Evolutionary conservation across 1,140 invertebrate genomes (phyloP).

Genomic region (Brachionus manjavacas): DNA sequence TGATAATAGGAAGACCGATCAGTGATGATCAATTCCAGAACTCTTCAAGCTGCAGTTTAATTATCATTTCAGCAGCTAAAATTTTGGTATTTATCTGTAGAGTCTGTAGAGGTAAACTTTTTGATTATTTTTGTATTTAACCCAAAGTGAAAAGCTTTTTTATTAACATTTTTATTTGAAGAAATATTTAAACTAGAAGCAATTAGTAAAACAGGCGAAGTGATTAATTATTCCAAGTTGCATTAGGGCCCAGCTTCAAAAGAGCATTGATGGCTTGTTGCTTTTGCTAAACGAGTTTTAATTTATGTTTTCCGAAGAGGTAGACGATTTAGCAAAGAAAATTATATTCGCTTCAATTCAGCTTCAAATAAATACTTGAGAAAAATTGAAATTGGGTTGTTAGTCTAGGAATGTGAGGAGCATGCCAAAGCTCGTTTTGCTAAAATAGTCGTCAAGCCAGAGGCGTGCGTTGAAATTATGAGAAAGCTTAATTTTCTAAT

Average conservation of each 20-base stretch:
- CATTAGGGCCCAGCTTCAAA: not conserved
- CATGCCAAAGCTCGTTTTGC: not conserved
- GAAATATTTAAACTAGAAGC: not conserved
- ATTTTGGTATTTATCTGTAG: not conserved
- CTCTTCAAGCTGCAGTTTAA: not conserved
- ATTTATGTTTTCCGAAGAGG: not conserved
- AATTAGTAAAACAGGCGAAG: not conserved
- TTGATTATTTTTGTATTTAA: constrained; percentile 1
- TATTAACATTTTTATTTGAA: not conserved
- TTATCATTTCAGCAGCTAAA: not conserved
- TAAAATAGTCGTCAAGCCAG: not conserved
- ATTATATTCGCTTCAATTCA: not conserved
- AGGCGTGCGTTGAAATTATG: not conserved
- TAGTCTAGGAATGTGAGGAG: not conserved
- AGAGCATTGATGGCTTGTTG: not conserved
- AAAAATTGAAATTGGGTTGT: not conserved
- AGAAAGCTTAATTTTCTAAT: not conserved
- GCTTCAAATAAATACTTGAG: not conserved
- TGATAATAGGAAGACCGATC: not conserved
- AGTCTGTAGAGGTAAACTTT: not conserved
- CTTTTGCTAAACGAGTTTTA: not conserved
- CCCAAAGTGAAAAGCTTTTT: not conserved
- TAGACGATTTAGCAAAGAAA: not conserved
- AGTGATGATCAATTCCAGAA: not conserved
- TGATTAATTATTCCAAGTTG: not conserved